Percentiles rank a stretch among this genome's conserved stretches.
These are phyloP conservation scores for Lithophane leautieri DNA, from an alignment of 2,888 invertebrate species.

Conservation along the genomic window DNA sequence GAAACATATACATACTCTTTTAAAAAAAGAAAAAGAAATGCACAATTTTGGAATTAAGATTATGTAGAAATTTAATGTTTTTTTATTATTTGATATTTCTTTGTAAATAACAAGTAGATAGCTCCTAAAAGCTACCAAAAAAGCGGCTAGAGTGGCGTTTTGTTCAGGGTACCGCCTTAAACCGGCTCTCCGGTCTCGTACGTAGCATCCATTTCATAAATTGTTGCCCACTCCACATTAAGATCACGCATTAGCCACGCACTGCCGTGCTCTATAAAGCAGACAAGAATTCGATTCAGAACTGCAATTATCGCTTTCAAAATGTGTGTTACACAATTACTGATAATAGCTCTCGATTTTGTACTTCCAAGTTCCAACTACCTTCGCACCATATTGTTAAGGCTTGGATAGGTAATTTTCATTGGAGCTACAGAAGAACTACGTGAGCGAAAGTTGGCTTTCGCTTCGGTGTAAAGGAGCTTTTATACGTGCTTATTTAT, in stretches of 20 bases:
- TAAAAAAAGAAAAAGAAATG: no score
- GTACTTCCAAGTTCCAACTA: constrained; percentile 39
- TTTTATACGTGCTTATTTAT: constrained; percentile 56
- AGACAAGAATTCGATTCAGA: constrained; percentile 80
- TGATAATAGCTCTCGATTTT: constrained; percentile 74
- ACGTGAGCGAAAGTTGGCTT: constrained; percentile 69
- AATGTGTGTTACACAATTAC: constrained; percentile 72
- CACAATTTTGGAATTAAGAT: no score
- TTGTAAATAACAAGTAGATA: no score
- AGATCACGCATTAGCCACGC: constrained; percentile 50
- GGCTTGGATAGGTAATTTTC: constrained; percentile 62
- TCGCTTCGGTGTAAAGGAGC: constrained; percentile 55
- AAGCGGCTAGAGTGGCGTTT: no score
- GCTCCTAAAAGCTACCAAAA: no score
- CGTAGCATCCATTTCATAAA: constrained; percentile 57
- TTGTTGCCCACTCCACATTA: constrained; percentile 57
- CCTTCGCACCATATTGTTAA: constrained; percentile 64
- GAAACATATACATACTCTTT: no score
- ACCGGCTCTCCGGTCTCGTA: constrained; percentile 56
- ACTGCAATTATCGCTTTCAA: constrained; percentile 78
- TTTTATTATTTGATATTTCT: no score
- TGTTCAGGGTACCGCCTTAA: no score
- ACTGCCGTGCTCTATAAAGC: constrained; percentile 72
- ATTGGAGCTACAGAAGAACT: constrained; percentile 64
- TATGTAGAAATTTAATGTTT: no score